Conservation (phyloP, 2,797 vertebrate species). For the Poecile montanus region DNA sequence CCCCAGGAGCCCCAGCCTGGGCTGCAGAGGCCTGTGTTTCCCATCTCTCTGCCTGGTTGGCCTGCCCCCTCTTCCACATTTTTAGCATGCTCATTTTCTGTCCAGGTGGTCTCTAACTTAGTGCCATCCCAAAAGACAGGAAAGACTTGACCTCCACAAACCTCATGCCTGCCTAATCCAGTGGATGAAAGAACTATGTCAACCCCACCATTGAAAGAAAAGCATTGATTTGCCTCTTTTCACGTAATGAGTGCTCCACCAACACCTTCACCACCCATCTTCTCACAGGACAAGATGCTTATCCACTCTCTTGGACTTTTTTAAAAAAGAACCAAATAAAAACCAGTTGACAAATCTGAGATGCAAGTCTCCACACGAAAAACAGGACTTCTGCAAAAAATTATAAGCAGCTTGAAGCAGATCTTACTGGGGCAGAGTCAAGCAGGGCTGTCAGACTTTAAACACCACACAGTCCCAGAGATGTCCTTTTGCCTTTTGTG, state of each 20-base stretch:
- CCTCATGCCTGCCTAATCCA: background rate
- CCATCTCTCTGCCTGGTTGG: background rate
- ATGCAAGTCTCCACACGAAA: background rate
- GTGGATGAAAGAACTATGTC: background rate
- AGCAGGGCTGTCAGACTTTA: background rate
- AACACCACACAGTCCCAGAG: background rate
- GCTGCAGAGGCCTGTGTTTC: background rate
- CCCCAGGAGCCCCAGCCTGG: background rate
- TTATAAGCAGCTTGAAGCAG: background rate
- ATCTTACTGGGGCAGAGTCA: background rate
- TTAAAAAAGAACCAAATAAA: background rate
- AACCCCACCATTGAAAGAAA: background rate
- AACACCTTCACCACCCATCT: background rate
- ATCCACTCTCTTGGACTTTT: background rate
- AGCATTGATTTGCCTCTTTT: background rate
- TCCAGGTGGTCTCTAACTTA: background rate
- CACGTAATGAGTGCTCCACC: background rate
- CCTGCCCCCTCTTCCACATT: background rate
- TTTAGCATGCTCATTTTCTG: background rate
- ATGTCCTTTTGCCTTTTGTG: rapidly evolving
- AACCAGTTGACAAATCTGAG: background rate
- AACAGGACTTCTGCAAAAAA: background rate
- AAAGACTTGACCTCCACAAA: background rate
- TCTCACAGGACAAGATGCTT: background rate
- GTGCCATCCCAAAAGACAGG: background rate